phyloP scores from a whole-genome alignment of 2,888 invertebrate species.

The Cryptus viduatorius region DNA sequence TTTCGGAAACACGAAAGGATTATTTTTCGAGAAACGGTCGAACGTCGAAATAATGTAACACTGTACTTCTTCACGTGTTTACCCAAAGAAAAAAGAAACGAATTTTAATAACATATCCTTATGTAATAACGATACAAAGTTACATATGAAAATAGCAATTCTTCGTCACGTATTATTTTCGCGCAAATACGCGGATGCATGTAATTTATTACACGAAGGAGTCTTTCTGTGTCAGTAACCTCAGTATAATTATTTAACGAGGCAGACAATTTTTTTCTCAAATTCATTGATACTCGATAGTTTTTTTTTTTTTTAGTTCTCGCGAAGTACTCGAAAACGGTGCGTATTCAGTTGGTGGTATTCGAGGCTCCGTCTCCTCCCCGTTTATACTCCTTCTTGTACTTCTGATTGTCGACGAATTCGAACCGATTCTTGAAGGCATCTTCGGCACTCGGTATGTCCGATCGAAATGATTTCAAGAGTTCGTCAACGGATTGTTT shows the following conservation, averaged over 20 bases:
- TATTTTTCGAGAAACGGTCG: too few species aligned
- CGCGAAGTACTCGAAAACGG: background rate
- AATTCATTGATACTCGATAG: background rate
- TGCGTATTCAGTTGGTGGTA: background rate
- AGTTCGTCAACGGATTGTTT: constrained; percentile 11
- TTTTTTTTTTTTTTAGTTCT: too few species aligned
- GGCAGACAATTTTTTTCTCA: background rate
- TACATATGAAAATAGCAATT: background rate
- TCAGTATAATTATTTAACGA: background rate
- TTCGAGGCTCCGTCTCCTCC: background rate
- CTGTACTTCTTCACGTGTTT: too few species aligned
- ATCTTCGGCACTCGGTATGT: constrained; percentile 35
- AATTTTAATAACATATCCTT: too few species aligned
- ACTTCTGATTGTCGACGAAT: constrained; percentile 4
- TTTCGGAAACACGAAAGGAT: too few species aligned
- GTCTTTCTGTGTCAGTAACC: background rate
- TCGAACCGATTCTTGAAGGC: constrained; percentile 24
- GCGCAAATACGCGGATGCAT: too few species aligned
- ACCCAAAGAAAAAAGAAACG: too few species aligned
- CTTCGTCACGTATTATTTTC: too few species aligned
- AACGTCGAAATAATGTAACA: too few species aligned
- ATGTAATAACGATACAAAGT: background rate
- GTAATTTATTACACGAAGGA: background rate
- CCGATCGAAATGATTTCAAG: constrained; percentile 18
- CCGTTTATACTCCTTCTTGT: background rate